Conservation (phyloP, 2,113 vertebrate genomes). For the Ahaetulla prasina region DNA sequence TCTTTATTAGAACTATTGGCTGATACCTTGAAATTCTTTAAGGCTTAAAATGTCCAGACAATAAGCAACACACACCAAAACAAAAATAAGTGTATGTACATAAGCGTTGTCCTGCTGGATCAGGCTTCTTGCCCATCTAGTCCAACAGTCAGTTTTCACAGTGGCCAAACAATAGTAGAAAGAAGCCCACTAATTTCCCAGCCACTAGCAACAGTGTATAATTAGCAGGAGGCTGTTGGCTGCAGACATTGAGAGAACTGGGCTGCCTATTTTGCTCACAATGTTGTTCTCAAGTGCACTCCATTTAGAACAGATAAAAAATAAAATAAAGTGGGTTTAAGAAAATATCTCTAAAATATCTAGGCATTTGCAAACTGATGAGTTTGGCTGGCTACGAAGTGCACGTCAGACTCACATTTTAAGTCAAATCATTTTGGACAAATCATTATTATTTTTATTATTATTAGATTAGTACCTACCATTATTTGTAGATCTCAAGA, state of each 20-base stretch:
- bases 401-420: not conserved
- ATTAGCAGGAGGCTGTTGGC: not conserved
- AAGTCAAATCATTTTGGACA: not conserved
- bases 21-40: not conserved
- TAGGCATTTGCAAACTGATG: not conserved
- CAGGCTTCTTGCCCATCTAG: not conserved
- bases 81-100: not conserved
- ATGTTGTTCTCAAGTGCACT: not conserved
- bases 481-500: not conserved
- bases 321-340: not conserved
- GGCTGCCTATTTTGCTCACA: not conserved
- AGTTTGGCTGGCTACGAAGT: not conserved
- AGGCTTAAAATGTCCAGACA: not conserved
- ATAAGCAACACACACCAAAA: not conserved
- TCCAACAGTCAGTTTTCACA: not conserved
- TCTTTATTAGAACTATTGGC: not conserved
- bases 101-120: not conserved
- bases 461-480: not conserved
- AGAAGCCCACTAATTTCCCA: not conserved
- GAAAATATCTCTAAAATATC: not conserved
- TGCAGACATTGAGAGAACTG: not conserved
- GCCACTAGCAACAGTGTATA: not conserved
- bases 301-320: not conserved
- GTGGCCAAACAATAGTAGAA: not conserved
- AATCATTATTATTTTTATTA: not conserved